phyloP scores from a whole-genome alignment of 2,888 invertebrate species.

The Abrostola tripartita region DNA sequence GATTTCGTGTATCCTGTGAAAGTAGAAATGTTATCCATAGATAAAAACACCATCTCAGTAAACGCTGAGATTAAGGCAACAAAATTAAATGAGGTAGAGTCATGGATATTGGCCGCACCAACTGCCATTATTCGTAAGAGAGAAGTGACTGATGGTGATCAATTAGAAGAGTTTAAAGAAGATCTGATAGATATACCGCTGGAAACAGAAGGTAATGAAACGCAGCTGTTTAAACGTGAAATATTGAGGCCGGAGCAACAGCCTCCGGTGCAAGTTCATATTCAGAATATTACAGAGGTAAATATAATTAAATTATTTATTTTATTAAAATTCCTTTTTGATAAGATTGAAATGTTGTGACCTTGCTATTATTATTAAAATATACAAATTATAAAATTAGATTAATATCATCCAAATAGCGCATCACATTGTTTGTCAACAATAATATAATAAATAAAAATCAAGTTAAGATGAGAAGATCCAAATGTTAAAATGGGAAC shows the following conservation, averaged over 20 bases:
- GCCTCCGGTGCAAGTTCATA: constrained; percentile 90
- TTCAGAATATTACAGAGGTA: constrained; percentile 90
- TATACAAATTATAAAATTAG: too few relatives aligned
- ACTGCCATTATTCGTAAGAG: constrained; percentile 75
- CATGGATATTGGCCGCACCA: constrained; percentile 81
- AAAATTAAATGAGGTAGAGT: constrained; percentile 70
- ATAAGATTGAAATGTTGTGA: too few relatives aligned
- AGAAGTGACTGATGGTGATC: constrained; percentile 69
- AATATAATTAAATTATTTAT: not conserved
- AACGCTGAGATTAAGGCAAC: constrained; percentile 70
- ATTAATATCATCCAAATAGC: too few relatives aligned
- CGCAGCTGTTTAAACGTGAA: constrained; percentile 79
- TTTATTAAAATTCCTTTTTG: too few relatives aligned
- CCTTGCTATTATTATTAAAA: too few relatives aligned
- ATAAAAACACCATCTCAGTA: constrained; percentile 59
- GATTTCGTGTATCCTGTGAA: constrained; percentile 46
- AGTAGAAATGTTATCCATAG: constrained; percentile 65
- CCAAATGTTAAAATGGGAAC: too few relatives aligned
- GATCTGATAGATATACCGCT: constrained; percentile 80
- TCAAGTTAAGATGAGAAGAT: too few relatives aligned
- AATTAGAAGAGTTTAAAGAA: constrained; percentile 65
- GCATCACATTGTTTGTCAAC: too few relatives aligned
- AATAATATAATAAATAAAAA: too few relatives aligned
- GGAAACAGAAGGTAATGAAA: constrained; percentile 79
- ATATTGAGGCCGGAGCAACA: constrained; percentile 84